A percentile compares a stretch with the other conserved stretches of the same genome.
phyloP scores from a whole-genome alignment of 2,797 vertebrate species.

The Ctenochaetus hawaiiensis region DNA sequence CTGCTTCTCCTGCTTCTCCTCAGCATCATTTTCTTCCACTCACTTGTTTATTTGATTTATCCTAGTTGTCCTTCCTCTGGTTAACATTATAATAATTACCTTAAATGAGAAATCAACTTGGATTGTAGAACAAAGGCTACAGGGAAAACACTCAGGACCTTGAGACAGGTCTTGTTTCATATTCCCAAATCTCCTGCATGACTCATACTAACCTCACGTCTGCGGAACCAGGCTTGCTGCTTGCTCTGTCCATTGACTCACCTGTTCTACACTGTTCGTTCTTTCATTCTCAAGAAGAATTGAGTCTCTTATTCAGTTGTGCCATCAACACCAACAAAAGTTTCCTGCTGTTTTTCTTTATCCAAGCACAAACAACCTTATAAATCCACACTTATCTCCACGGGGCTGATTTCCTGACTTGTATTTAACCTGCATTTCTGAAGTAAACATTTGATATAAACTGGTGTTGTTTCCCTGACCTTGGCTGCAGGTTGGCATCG shows the following conservation, averaged over 20 bases:
- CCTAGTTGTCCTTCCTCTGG: not conserved
- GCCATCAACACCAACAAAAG: constrained; percentile 28
- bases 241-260: constrained; percentile 1
- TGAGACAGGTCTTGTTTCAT: constrained; percentile 5
- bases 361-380: constrained; percentile 29
- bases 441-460: constrained; percentile 14
- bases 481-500: constrained; percentile 37
- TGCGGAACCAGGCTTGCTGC: constrained; percentile 20
- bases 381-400: constrained; percentile 32
- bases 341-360: constrained; percentile 21
- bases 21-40: not conserved
- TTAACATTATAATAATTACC: not conserved
- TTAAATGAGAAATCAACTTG: not conserved
- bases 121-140: not conserved
- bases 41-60: not conserved
- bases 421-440: constrained; percentile 21
- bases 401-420: constrained; percentile 10
- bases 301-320: constrained; percentile 24
- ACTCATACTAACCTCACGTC: constrained; percentile 44
- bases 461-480: constrained; percentile 31
- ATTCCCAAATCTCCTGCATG: constrained; percentile 36
- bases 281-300: constrained; percentile 24
- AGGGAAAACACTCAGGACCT: constrained; percentile 7
- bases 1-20: not conserved
- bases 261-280: constrained; percentile 11